Percentiles rank a stretch among this genome's conserved stretches.
Evolutionary conservation across 1,140 invertebrate genomes (phyloP).

Genomic region (Diploscapter pachys): DNA sequence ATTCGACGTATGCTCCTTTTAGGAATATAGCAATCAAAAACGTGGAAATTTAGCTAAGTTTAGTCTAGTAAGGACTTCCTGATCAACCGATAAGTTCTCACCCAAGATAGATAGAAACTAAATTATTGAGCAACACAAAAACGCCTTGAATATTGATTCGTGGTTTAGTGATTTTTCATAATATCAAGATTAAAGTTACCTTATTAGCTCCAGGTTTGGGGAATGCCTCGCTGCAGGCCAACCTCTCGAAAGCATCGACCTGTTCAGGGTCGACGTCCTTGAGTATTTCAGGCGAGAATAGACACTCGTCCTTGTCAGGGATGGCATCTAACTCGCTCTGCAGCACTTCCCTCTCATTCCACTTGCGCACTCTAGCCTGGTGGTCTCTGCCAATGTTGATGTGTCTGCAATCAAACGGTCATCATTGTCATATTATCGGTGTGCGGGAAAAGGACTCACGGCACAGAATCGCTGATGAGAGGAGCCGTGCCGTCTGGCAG

Average conservation of each 20-base stretch:
- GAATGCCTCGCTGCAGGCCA: constrained; percentile 69
- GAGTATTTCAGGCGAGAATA: constrained; percentile 52
- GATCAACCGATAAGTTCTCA: no score
- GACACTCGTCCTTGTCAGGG: constrained; percentile 51
- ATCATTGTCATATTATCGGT: not conserved
- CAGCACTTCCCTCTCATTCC: constrained; percentile 47
- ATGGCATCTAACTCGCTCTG: constrained; percentile 49
- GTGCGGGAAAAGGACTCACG: constrained; percentile 26
- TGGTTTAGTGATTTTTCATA: no score
- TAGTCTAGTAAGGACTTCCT: no score
- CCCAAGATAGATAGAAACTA: no score
- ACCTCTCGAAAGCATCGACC: constrained; percentile 69
- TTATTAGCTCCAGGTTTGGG: constrained; percentile 79
- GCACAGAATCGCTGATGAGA: constrained; percentile 47
- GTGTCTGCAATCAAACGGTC: constrained; percentile 62
- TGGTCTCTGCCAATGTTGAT: constrained; percentile 85
- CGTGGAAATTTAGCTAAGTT: no score
- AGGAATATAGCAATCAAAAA: no score
- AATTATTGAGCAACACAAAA: no score
- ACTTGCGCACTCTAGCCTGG: constrained; percentile 69
- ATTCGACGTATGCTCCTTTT: no score
- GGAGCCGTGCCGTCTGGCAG: not conserved
- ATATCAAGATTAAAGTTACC: not conserved
- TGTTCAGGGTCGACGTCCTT: constrained; percentile 47
- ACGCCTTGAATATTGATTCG: no score